Evolutionary conservation across 2,797 vertebrate species (phyloP), one percentile per base, ranked within the genome.

Genomic region (Crocodylus rhombifer): DNA sequence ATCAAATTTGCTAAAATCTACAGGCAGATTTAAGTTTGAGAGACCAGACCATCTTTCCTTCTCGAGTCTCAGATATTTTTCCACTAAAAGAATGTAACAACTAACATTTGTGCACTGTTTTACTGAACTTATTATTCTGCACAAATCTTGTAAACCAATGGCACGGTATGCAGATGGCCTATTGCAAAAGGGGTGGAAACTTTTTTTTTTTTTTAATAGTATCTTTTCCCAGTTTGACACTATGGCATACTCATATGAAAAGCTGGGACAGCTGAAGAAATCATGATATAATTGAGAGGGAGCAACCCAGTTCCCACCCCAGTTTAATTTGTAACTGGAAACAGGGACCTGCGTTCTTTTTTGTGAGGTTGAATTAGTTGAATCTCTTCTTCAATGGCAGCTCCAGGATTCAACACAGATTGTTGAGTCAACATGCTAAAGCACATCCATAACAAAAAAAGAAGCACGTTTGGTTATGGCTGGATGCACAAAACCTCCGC

Each of bases 1-100:
- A 93, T 91, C 94, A 85, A 93, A 74, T 95, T 96, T 91, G 86
- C 69, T 88, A 69, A 95, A 84, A 92, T 73, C 82, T 87, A 85
- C 74, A 89, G 88, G 82, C 36, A 92, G 86, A 95, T 91, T 42
- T 95, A 87, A 94, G 30, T 57, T 30, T 86, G 75, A 93, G 51
- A 84, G 23, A 82, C 30, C 28, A 91, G 17, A 76, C n/a, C 55
- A 84, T 69, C 93, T 87, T 77, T 89, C 84, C 6, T 86, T 20
- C 2, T 80, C 20, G 14, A 77, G 77, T 88, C 73, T 10, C 79
- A 84, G 36, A 20, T 51, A 26, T 7, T 69, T 74, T 91, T 74
- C 87, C 82, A 82, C 58, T 80, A 74, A 21, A 20, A 87, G 64
- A 36, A 62, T 56, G 77, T 42, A 14, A 56, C 89, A n/a, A 75